Evolutionary conservation across 2,113 vertebrate species (phyloP).

Genomic region (Camelus bactrianus): DNA sequence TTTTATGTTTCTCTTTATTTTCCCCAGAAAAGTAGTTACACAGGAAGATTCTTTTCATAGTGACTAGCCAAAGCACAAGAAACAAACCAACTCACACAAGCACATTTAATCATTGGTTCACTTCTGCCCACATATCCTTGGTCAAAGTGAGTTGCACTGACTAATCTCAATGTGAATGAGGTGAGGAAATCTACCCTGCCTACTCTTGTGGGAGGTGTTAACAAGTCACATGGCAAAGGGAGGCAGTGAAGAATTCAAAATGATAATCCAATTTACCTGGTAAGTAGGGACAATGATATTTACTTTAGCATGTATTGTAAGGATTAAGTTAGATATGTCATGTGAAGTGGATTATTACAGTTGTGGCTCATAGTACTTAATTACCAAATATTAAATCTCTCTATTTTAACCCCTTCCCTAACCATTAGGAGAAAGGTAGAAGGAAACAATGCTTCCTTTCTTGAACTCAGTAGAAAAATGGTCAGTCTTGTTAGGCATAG

Average conservation of each 20-base stretch:
- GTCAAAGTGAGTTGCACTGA: not conserved
- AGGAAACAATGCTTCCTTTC: not conserved
- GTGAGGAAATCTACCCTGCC: not conserved
- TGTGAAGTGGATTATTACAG: not conserved
- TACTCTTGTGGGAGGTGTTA: not conserved
- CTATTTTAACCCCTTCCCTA: not conserved
- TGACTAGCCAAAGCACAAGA: not conserved
- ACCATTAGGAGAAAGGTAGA: not conserved
- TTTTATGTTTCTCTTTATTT: not conserved
- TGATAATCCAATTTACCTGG: not conserved
- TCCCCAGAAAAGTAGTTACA: not conserved
- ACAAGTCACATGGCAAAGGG: not conserved
- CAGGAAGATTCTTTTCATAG: not conserved
- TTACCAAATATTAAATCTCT: not conserved
- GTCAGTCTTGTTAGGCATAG: not conserved
- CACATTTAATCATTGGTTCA: not conserved
- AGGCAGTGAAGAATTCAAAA: not conserved
- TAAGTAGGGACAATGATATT: not conserved
- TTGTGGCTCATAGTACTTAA: not conserved
- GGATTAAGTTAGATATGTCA: not conserved
- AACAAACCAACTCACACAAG: not conserved
- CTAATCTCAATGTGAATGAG: not conserved
- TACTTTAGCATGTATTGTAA: not conserved
- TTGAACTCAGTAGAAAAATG: constrained; percentile 7
- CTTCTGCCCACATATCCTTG: not conserved